A percentile compares a stretch with the other conserved stretches of the same genome.
These are phyloP conservation scores for Xestobium rufovillosum DNA, from an alignment of 2,888 invertebrate genomes.

Conservation along the genomic window DNA sequence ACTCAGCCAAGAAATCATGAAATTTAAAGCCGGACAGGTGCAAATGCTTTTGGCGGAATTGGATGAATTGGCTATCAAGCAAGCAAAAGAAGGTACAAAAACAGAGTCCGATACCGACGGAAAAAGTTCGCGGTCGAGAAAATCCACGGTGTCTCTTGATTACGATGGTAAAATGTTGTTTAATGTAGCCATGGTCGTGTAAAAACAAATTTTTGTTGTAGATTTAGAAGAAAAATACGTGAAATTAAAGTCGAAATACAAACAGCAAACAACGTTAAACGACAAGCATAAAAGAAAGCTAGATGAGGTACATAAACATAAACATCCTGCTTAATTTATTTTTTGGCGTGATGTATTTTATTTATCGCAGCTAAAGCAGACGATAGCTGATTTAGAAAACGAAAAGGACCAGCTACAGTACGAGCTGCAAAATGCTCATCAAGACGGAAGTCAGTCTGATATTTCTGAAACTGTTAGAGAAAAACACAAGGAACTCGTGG, in stretches of 20 bases:
- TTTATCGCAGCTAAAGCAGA: slow-evolving; percentile 36
- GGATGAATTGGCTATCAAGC: slow-evolving; percentile 45
- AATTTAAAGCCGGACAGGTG: slow-evolving; percentile 61
- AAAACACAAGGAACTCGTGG: slow-evolving; percentile 48
- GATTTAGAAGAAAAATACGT: slow-evolving; percentile 42
- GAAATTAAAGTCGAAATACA: slow-evolving; percentile 41
- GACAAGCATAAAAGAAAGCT: slow-evolving; percentile 37
- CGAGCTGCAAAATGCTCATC: slow-evolving; percentile 42
- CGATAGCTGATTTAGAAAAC: slow-evolving; percentile 41
- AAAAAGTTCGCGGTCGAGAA: slow-evolving; percentile 34
- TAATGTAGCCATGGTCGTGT: slow-evolving; percentile 39
- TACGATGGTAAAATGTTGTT: slow-evolving; percentile 36
- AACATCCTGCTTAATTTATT: not conserved
- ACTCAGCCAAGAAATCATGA: slow-evolving; percentile 59
- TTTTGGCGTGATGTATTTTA: not conserved
- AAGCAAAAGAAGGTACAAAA: slow-evolving; percentile 41
- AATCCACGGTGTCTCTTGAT: slow-evolving; percentile 23
- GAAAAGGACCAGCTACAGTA: slow-evolving; percentile 38
- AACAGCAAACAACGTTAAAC: slow-evolving; percentile 39
- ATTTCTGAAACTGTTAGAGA: slow-evolving; percentile 47
- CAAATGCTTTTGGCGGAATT: slow-evolving; percentile 48
- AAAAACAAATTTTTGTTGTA: slow-evolving; percentile 33
- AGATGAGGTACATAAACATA: slow-evolving; percentile 35
- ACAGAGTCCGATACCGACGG: slow-evolving; percentile 36
- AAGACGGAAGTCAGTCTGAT: slow-evolving; percentile 46